Conservation (phyloP, 2,888 invertebrate species). For the Saturnia japonica region DNA sequence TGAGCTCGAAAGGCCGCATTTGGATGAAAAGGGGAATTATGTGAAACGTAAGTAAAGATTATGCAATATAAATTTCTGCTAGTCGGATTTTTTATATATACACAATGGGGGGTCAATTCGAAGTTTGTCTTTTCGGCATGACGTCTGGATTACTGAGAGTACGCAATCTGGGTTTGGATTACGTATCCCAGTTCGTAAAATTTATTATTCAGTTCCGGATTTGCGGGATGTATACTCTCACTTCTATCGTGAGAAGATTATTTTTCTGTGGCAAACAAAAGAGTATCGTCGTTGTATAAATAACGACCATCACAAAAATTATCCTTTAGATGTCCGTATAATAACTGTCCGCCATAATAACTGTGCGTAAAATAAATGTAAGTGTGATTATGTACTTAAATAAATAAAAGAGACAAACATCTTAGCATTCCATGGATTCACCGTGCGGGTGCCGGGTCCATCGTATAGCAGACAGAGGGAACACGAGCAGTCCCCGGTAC, state of each 20-base stretch:
- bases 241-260: slow-evolving; percentile 9
- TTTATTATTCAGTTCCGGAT: slow-evolving; percentile 23
- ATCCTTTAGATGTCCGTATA: too few relatives aligned
- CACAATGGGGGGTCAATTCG: slow-evolving; percentile 29
- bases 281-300: background rate
- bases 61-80: slow-evolving; percentile 51
- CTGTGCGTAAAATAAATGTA: too few relatives aligned
- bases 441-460: too few relatives aligned
- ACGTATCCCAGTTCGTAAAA: slow-evolving; percentile 26
- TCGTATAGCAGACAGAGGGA: too few relatives aligned
- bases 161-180: slow-evolving; percentile 27
- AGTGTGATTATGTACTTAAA: too few relatives aligned
- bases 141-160: slow-evolving; percentile 31
- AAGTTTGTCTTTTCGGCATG: slow-evolving; percentile 32
- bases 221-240: slow-evolving; percentile 18
- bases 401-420: too few relatives aligned
- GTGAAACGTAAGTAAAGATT: slow-evolving; percentile 52
- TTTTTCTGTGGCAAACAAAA: slow-evolving; percentile 8
- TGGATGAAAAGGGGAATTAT: slow-evolving; percentile 41
- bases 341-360: too few relatives aligned
- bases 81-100: slow-evolving; percentile 33
- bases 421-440: too few relatives aligned
- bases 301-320: background rate
- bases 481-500: too few relatives aligned
- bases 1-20: slow-evolving; percentile 46